Evolutionary conservation across 1,140 invertebrate species (phyloP).

Genomic region (Eupeodes corollae): DNA sequence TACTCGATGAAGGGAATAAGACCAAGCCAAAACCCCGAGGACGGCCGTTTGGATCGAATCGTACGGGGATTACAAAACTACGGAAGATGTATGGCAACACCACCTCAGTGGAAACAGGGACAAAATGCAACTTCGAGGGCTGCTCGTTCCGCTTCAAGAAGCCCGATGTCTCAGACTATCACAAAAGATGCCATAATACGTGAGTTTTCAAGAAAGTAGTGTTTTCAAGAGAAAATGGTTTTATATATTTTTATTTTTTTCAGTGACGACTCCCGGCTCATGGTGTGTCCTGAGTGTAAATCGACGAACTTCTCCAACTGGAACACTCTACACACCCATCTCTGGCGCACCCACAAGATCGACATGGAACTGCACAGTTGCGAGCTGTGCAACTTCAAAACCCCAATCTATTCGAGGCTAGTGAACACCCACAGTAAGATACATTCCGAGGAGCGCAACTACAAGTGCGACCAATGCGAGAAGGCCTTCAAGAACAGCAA

Average conservation of each 20-base stretch:
- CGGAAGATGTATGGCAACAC: conserved; percentile 2
- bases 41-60: conserved; percentile 30
- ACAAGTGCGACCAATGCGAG: conserved; percentile 53
- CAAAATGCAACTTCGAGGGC: conserved; percentile 27
- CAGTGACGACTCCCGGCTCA: conserved; percentile 34
- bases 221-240: neutral
- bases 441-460: conserved; percentile 51
- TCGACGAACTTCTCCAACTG: conserved; percentile 41
- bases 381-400: conserved; percentile 51
- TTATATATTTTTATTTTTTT: neutral
- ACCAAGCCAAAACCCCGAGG: conserved; percentile 17
- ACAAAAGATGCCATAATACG: conserved; percentile 49
- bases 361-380: conserved; percentile 65
- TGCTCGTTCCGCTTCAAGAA: conserved; percentile 34
- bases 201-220: no score
- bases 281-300: conserved; percentile 56
- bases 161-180: conserved; percentile 41
- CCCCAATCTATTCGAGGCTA: conserved; percentile 48
- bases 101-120: conserved; percentile 6
- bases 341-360: conserved; percentile 65
- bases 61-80: conserved; percentile 15
- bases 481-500: conserved; percentile 67
- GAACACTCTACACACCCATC: conserved; percentile 54
- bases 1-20: conserved; percentile 14
- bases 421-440: conserved; percentile 57